Conservation (phyloP, 2,888 invertebrate species). For the Pristionchus fissidentatus region DNA sequence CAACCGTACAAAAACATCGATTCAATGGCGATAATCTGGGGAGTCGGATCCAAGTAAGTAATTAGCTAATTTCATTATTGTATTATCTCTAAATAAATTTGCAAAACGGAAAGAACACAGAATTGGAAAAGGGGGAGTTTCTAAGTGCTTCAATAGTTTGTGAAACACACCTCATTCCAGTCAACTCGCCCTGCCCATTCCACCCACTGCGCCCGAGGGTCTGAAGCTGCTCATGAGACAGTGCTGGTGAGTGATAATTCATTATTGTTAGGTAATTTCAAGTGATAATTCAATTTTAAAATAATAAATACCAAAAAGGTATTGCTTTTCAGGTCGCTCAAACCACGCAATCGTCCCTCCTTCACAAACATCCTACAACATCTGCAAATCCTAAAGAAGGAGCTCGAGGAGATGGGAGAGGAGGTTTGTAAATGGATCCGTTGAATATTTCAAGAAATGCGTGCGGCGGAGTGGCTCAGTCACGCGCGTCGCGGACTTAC, state of each 20-base stretch:
- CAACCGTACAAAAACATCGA: slow-evolving; percentile 94
- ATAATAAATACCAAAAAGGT: too few species aligned
- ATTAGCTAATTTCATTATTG: not conserved
- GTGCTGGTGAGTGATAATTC: slow-evolving; percentile 86
- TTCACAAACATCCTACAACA: slow-evolving; percentile 92
- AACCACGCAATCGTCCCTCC: slow-evolving; percentile 90
- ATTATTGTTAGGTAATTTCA: too few species aligned
- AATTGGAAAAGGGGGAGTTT: too few species aligned
- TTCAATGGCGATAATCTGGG: slow-evolving; percentile 96
- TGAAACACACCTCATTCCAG: slow-evolving; percentile 79
- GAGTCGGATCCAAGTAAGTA: slow-evolving; percentile 84
- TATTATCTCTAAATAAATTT: too few species aligned
- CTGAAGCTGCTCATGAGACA: slow-evolving; percentile 81
- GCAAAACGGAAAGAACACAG: too few species aligned
- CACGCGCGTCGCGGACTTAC: slow-evolving; percentile 53
- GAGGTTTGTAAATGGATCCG: slow-evolving; percentile 77
- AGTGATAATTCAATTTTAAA: too few species aligned
- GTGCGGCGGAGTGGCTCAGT: too few species aligned
- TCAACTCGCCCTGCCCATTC: slow-evolving; percentile 91
- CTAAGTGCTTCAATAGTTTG: not conserved
- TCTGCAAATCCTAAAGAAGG: slow-evolving; percentile 90
- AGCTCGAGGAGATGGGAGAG: slow-evolving; percentile 83
- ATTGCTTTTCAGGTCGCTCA: slow-evolving; percentile 78
- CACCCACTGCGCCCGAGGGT: slow-evolving; percentile 86
- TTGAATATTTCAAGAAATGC: too few species aligned